Percentiles rank a stretch among this genome's conserved stretches.
Evolutionary conservation across 1,140 invertebrate species (phyloP).

Genomic region (Nephila pilipes): DNA sequence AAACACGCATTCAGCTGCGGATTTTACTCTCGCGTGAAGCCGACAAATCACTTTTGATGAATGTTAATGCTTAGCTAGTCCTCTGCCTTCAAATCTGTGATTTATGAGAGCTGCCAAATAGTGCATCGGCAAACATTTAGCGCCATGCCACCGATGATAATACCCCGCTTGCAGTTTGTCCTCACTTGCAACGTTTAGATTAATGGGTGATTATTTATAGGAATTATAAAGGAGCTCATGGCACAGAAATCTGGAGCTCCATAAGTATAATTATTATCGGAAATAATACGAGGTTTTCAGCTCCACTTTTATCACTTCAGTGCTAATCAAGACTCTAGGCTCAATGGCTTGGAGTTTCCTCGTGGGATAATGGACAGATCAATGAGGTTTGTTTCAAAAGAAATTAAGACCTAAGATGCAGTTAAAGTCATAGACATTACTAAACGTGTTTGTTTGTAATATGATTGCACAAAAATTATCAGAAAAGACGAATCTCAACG

Average conservation of each 20-base stretch:
- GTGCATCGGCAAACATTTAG: constrained; percentile 58
- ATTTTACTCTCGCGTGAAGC: constrained; percentile 50
- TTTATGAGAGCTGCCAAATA: constrained; percentile 56
- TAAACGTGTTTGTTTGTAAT: too few species aligned
- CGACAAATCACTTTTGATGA: constrained; percentile 62
- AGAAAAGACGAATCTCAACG: too few species aligned
- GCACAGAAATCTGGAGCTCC: background rate
- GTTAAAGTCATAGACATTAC: too few species aligned
- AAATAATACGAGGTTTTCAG: constrained; percentile 33
- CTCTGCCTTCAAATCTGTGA: constrained; percentile 50
- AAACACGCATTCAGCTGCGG: constrained; percentile 43
- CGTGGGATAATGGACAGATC: background rate
- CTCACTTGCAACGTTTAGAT: constrained; percentile 41
- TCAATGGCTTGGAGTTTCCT: background rate
- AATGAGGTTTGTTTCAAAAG: background rate
- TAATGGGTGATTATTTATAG: constrained; percentile 60
- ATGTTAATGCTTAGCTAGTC: constrained; percentile 52
- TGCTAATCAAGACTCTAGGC: background rate
- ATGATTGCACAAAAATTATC: too few species aligned
- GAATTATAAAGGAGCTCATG: constrained; percentile 33
- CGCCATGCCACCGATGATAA: constrained; percentile 49
- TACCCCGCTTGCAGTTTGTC: constrained; percentile 42
- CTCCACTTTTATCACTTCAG: background rate
- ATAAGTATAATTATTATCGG: constrained; percentile 18
- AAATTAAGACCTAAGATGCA: background rate